phyloP scores from a whole-genome alignment of 2,113 vertebrate genomes.

The Tragelaphus buxtoni region DNA sequence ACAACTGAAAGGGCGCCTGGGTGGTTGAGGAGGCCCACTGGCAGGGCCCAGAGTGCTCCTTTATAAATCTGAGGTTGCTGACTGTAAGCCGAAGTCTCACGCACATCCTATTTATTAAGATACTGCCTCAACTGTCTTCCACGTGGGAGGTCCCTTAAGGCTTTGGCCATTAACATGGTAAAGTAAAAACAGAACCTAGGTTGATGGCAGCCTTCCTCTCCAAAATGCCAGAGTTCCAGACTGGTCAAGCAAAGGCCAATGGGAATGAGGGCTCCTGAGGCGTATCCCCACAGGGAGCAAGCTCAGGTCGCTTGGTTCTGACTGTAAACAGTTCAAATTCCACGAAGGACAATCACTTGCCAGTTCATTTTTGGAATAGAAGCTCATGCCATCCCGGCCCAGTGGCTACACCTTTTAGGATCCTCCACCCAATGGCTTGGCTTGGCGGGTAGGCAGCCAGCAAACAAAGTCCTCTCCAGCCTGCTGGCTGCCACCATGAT shows the following conservation, averaged over 20 bases:
- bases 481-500: neutral
- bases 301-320: conserved; percentile 39
- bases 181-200: conserved; percentile 31
- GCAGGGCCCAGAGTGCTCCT: neutral
- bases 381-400: neutral
- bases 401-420: neutral
- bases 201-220: neutral
- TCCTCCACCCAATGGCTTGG: neutral
- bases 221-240: neutral
- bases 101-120: neutral
- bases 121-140: neutral
- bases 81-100: neutral
- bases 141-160: conserved; percentile 12
- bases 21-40: neutral
- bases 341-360: neutral
- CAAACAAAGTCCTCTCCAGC: neutral
- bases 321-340: conserved; percentile 52
- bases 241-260: conserved; percentile 34
- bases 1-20: neutral
- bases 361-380: conserved; percentile 45
- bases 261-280: conserved; percentile 40
- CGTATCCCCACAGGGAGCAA: conserved; percentile 17
- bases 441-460: neutral
- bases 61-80: neutral
- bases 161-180: conserved; percentile 43